Evolutionary conservation across 2,888 invertebrate species (phyloP), one percentile per base, ranked within the genome.

Genomic region (Camponotus fellah): DNA sequence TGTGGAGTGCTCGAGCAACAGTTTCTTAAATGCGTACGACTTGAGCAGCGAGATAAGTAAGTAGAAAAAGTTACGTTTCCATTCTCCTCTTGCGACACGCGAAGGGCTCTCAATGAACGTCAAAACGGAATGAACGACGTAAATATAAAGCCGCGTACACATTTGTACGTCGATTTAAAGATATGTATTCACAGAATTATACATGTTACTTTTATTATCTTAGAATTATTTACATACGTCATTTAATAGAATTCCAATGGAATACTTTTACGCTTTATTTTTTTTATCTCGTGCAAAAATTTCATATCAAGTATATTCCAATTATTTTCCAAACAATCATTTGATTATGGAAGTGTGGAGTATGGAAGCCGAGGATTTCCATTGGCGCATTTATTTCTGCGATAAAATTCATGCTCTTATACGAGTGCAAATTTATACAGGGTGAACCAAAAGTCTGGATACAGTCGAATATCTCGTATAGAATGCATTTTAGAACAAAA

Each of bases 21-120:
- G 37, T 14, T 26, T 56, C 43, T 58, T 21, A 71, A 71, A 71
- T 32, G 32, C 68, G 26, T 66, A 26, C 26, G 68, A 53, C 46
- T 46, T 62, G 8, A 62, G 56, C 77, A 56, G n/a, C 26, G 40
- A 2, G 56, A 56, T 17, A 53, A 26, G 40, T 77, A 56, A 77
- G 56, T 77, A 40, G 40, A 68, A 77, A 77, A 77, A 68, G 53
- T 68, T 56, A 56, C 56, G 26, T 56, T 53, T 77, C 53, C 34
- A 77, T 68, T 77, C 77, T 66, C 53, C 62, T 46, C 34, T 76
- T 17, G 49, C 37, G 49, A 64, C 17, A 40, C 32, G 68, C 26
- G 40, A 77, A 77, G 77, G 53, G 56, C n/a, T 4, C 77, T 77
- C 68, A 56, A 77, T 77, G 56, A 68, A 77, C 68, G 68, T 77